These are phyloP conservation scores for Pyrrhopygopsis socrates DNA, from an alignment of 2,888 invertebrate genomes.

Conservation along the genomic window DNA sequence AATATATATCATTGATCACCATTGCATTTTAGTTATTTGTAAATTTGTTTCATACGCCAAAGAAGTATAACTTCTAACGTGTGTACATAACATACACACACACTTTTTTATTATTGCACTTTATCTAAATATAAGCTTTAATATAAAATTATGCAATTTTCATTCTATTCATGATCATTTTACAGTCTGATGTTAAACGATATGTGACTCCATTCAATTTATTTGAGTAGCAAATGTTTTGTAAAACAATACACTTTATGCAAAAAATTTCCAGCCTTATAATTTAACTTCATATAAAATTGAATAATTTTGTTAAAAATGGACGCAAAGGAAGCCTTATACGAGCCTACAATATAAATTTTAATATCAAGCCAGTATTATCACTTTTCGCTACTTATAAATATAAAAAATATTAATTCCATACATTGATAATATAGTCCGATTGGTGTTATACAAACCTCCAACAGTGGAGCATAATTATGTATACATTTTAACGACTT, in stretches of 20 bases:
- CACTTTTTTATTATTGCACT: not conserved
- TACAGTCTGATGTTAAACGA: not conserved
- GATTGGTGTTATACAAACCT: not conserved
- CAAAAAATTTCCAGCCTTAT: not conserved
- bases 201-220: too few species aligned
- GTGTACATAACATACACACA: too few species aligned
- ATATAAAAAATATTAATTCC: conserved; percentile 6
- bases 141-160: not conserved
- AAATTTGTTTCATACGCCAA: too few species aligned
- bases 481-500: not conserved
- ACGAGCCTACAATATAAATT: not conserved
- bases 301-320: conserved; percentile 25
- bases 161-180: too few species aligned
- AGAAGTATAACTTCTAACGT: too few species aligned
- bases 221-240: too few species aligned
- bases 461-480: not conserved
- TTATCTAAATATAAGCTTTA: not conserved
- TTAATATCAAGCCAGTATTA: conserved; percentile 27
- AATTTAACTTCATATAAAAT: not conserved
- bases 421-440: not conserved
- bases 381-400: conserved; percentile 16
- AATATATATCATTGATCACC: too few species aligned
- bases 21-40: too few species aligned
- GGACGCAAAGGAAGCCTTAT: conserved; percentile 22
- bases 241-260: too few species aligned